phyloP scores from a whole-genome alignment of 2,797 vertebrate species.

The Psittacula echo region DNA sequence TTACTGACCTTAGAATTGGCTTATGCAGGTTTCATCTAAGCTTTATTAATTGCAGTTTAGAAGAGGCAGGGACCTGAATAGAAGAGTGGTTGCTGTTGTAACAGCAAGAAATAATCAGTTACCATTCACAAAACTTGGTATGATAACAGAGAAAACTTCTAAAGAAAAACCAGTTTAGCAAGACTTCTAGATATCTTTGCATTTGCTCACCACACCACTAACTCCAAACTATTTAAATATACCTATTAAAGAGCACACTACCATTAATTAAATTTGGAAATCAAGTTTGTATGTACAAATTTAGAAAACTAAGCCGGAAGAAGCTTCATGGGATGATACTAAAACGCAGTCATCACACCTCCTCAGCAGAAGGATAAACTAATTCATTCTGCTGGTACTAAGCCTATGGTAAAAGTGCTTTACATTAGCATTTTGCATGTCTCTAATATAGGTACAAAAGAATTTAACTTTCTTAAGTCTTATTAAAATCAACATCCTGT shows the following conservation, averaged over 20 bases:
- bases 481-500: neutral
- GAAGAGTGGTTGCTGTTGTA: neutral
- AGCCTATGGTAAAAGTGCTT: neutral
- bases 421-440: neutral
- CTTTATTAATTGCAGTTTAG: conserved; percentile 24
- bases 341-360: neutral
- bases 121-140: neutral
- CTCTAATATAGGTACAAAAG: neutral
- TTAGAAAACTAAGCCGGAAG: neutral
- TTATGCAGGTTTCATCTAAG: neutral
- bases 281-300: neutral
- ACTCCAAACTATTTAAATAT: neutral
- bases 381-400: neutral
- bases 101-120: neutral
- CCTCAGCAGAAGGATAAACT: neutral
- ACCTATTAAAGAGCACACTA: neutral
- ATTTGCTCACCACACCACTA: neutral
- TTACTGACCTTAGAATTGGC: neutral
- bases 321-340: neutral
- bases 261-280: neutral
- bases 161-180: neutral
- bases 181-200: neutral
- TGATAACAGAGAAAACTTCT: neutral
- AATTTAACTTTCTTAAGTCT: neutral
- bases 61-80: neutral